These are phyloP conservation scores for Apantesis nais DNA, from an alignment of 2,888 invertebrate genomes.

Conservation along the genomic window DNA sequence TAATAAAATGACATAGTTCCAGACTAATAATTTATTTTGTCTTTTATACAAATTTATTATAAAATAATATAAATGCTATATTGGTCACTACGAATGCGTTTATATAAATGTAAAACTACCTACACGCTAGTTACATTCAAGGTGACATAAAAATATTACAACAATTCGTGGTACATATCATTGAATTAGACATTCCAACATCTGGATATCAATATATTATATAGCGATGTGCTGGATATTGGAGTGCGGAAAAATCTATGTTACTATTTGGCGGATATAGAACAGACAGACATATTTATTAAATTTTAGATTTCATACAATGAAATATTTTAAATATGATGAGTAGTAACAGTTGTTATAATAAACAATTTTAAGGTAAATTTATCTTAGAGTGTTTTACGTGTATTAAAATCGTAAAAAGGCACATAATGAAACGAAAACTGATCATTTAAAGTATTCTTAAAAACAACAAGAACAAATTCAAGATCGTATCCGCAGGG, in stretches of 20 bases:
- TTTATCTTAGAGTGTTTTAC: background rate
- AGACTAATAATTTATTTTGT: constrained; percentile 50
- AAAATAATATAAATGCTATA: constrained; percentile 42
- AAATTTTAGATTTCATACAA: background rate
- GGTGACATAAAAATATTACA: constrained; percentile 3
- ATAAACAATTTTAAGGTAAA: background rate
- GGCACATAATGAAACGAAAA: no score
- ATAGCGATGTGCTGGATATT: background rate
- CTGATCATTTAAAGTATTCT: background rate
- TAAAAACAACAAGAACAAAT: background rate
- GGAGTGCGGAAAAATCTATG: background rate
- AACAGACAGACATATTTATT: background rate
- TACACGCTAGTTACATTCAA: background rate
- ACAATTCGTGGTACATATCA: background rate
- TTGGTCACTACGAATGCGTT: background rate
- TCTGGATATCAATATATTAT: background rate
- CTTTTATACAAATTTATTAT: constrained; percentile 50
- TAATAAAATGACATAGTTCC: constrained; percentile 5
- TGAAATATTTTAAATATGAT: no score
- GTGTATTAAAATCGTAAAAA: background rate
- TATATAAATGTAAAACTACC: background rate
- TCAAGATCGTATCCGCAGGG: background rate
- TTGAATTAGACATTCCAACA: background rate
- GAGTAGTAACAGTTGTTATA: no score
- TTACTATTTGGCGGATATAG: background rate